phyloP scores from a whole-genome alignment of 2,797 vertebrate genomes.

The Hippocampus kuda region DNA sequence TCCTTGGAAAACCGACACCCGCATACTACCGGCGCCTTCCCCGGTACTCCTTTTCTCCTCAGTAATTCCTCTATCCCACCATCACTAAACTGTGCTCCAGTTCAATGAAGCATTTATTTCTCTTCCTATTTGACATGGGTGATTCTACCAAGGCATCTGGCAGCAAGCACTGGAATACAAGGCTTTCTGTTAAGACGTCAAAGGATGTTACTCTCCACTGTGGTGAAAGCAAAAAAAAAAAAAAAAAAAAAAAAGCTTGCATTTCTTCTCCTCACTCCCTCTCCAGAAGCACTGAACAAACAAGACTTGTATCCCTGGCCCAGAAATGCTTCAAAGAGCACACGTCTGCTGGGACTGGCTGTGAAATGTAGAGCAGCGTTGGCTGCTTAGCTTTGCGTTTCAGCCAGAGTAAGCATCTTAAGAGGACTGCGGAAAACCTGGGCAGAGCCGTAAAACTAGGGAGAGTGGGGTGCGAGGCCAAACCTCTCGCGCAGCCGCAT shows the following conservation, averaged over 20 bases:
- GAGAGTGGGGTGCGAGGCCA: conserved; percentile 14
- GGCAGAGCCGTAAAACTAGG: conserved; percentile 41
- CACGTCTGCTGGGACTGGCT: conserved; percentile 71
- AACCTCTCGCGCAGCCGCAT: conserved; percentile 23
- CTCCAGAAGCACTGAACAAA: conserved; percentile 69
- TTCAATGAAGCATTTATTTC: conserved; percentile 71
- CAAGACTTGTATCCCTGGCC: conserved; percentile 71
- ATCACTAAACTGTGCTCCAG: conserved; percentile 50
- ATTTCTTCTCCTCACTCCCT: conserved; percentile 22
- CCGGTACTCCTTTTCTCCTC: conserved; percentile 20
- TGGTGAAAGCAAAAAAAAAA: conserved; percentile 51
- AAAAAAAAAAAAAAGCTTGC: conserved; percentile 50
- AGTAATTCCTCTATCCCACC: conserved; percentile 33
- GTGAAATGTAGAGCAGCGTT: conserved; percentile 70
- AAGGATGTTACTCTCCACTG: conserved; percentile 66
- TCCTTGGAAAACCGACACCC: conserved; percentile 43
- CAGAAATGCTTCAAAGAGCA: conserved; percentile 75
- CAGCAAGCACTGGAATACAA: conserved; percentile 62
- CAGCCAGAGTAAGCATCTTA: conserved; percentile 59
- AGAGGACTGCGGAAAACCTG: conserved; percentile 53
- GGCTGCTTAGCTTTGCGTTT: conserved; percentile 74
- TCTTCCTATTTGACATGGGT: conserved; percentile 70
- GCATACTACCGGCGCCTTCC: conserved; percentile 38
- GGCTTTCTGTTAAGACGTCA: conserved; percentile 69
- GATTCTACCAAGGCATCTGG: conserved; percentile 67